These are phyloP conservation scores for Passer montanus DNA, from an alignment of 2,113 vertebrate species.

Conservation along the genomic window DNA sequence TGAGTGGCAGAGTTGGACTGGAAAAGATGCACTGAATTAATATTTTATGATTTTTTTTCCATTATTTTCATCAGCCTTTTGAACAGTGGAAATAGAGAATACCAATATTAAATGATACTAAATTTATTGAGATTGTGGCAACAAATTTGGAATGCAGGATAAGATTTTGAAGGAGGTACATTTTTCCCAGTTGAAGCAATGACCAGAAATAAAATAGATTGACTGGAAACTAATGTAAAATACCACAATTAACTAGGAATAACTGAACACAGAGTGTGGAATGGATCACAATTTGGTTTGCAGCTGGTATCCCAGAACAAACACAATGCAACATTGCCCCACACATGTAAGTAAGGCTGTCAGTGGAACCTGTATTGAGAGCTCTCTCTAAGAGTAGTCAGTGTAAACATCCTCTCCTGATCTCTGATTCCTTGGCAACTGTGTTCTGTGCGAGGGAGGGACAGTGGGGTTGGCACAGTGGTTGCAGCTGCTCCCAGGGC, in stretches of 20 bases:
- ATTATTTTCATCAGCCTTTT: not conserved
- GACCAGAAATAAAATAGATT: not conserved
- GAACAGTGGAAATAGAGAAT: not conserved
- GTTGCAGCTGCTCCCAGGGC: accelerated
- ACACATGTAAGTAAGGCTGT: not conserved
- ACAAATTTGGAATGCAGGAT: not conserved
- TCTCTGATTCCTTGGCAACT: accelerated
- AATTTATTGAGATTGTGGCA: not conserved
- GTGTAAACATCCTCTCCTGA: accelerated
- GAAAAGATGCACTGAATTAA: not conserved
- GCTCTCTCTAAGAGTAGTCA: not conserved
- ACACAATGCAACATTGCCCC: not conserved
- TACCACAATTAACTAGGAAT: not conserved
- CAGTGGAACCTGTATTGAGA: not conserved
- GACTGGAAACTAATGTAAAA: not conserved
- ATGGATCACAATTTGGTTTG: accelerated
- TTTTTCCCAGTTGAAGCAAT: not conserved
- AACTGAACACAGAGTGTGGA: not conserved
- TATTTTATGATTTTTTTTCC: not conserved
- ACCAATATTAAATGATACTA: not conserved
- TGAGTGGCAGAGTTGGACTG: not conserved
- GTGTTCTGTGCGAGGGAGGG: accelerated
- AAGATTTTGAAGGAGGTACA: not conserved
- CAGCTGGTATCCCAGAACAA: not conserved
- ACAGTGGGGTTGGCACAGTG: accelerated